Evolutionary conservation across 2,888 invertebrate genomes (phyloP).

Genomic region (Byasa hedistus): DNA sequence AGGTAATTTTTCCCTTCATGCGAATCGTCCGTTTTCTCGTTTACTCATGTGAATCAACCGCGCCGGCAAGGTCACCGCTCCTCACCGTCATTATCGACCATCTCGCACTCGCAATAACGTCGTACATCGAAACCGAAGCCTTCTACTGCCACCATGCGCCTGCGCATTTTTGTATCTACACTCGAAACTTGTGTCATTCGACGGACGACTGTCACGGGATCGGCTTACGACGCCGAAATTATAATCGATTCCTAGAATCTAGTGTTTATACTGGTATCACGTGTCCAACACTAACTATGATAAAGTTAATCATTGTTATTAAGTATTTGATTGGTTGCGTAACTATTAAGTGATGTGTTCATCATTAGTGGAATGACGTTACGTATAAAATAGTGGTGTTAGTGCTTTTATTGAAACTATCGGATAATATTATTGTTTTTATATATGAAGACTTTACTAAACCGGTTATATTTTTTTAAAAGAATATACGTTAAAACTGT

Average conservation of each 20-base stretch:
- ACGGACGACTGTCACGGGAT: slow-evolving; percentile 24
- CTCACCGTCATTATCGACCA: slow-evolving; percentile 18
- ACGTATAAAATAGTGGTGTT: too few species aligned
- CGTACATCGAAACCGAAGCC: slow-evolving; percentile 13
- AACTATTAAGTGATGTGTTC: background rate
- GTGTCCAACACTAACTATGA: background rate
- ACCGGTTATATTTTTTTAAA: too few species aligned
- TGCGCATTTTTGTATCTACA: slow-evolving; percentile 19
- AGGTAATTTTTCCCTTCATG: slow-evolving; percentile 16
- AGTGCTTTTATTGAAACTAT: too few species aligned
- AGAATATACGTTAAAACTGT: too few species aligned
- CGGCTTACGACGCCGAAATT: slow-evolving; percentile 15
- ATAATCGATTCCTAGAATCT: slow-evolving; percentile 13
- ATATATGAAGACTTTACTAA: too few species aligned
- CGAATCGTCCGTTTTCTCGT: slow-evolving; percentile 13
- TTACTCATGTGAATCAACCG: slow-evolving; percentile 29
- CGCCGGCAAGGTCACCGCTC: slow-evolving; percentile 23
- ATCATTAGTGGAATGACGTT: too few species aligned
- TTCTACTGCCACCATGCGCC: slow-evolving; percentile 6
- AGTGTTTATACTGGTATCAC: background rate
- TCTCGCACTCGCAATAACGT: slow-evolving; percentile 11
- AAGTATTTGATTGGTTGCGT: too few species aligned
- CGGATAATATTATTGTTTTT: too few species aligned
- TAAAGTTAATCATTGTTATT: background rate
- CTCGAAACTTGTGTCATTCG: slow-evolving; percentile 28